Conservation (phyloP, 2,113 vertebrate species). For the Chaetodon trifascialis region DNA sequence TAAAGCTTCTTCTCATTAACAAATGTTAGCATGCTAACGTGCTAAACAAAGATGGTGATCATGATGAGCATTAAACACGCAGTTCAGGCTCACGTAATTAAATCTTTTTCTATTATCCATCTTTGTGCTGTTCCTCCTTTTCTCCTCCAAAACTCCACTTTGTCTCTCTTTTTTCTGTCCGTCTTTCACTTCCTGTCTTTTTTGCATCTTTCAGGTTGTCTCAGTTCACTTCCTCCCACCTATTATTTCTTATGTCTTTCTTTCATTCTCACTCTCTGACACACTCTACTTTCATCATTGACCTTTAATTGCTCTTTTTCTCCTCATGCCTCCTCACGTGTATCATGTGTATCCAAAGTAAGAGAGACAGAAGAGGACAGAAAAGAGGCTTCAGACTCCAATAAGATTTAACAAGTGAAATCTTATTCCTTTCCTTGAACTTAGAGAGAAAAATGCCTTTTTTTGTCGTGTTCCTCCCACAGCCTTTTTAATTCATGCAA, state of each 20-base stretch:
- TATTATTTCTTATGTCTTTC: not conserved
- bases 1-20: not conserved
- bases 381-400: not conserved
- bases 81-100: too few species aligned
- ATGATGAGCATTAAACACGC: too few species aligned
- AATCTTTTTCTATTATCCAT: too few species aligned
- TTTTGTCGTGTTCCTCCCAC: not conserved
- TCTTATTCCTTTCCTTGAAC: not conserved
- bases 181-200: too few species aligned
- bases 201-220: not conserved
- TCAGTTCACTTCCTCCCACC: not conserved
- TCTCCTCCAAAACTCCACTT: too few species aligned
- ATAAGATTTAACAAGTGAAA: not conserved
- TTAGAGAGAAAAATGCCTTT: not conserved
- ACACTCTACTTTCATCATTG: not conserved
- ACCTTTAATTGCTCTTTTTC: too few species aligned
- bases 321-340: too few species aligned
- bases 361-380: slow-evolving; percentile 15
- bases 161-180: not conserved
- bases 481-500: not conserved
- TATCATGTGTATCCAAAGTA: slow-evolving; percentile 29
- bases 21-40: not conserved
- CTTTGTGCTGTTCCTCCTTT: too few species aligned
- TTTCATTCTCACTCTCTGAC: not conserved
- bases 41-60: not conserved